phyloP scores from a whole-genome alignment of 2,888 invertebrate genomes.

The Brachypterus glaber region DNA sequence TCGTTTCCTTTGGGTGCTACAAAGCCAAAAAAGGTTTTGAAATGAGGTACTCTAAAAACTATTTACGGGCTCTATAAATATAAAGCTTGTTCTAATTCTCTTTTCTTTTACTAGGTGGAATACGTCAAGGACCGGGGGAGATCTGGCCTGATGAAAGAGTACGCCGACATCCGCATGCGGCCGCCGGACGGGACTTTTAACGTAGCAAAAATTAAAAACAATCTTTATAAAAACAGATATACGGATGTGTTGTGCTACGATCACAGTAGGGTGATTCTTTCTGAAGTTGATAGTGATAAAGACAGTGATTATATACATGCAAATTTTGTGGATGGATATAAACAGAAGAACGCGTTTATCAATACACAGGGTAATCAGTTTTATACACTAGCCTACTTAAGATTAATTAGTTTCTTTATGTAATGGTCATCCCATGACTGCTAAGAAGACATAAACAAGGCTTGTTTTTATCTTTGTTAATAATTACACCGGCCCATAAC shows the following conservation, averaged over 20 bases:
- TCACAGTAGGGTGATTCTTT: slow-evolving; percentile 83
- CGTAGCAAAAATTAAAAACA: slow-evolving; percentile 67
- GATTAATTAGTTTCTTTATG: too few species aligned
- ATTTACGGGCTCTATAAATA: too few species aligned
- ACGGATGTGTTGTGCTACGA: slow-evolving; percentile 95
- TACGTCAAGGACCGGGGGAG: slow-evolving; percentile 50
- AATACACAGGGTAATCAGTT: slow-evolving; percentile 94
- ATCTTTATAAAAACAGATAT: slow-evolving; percentile 80
- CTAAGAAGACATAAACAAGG: too few species aligned
- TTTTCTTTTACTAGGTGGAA: too few species aligned
- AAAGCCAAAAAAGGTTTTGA: too few species aligned
- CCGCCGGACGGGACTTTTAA: slow-evolving; percentile 83
- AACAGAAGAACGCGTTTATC: slow-evolving; percentile 95
- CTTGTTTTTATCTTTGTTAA: too few species aligned
- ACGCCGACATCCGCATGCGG: slow-evolving; percentile 73
- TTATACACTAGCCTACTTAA: too few species aligned
- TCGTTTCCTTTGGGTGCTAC: too few species aligned
- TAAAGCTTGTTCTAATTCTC: too few species aligned
- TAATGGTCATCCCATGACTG: too few species aligned
- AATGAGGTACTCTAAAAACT: too few species aligned
- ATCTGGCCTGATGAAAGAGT: slow-evolving; percentile 76
- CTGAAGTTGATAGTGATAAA: slow-evolving; percentile 58
- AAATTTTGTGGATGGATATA: slow-evolving; percentile 96
- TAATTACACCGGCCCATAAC: too few species aligned
- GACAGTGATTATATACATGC: slow-evolving; percentile 93